A percentile compares a stretch with the other conserved stretches of the same genome.
Evolutionary conservation across 2,888 invertebrate species (phyloP).

Genomic region (Lacanobia oleracea): DNA sequence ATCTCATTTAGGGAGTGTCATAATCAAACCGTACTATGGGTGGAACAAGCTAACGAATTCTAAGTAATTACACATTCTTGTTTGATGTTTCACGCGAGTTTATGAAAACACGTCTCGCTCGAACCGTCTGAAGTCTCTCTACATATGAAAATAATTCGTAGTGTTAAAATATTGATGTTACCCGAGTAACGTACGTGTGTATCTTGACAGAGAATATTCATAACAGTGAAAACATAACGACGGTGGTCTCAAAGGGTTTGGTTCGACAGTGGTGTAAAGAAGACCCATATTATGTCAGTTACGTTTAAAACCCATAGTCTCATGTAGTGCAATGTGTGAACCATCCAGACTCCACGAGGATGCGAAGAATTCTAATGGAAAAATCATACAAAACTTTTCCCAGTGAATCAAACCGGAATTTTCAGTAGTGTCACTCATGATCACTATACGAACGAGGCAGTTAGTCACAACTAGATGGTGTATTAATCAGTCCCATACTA

Average conservation of each 20-base stretch:
- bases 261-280: background rate
- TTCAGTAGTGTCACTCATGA: too few species aligned
- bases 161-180: constrained; percentile 52
- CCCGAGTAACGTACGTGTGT: background rate
- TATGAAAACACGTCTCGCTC: constrained; percentile 44
- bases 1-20: constrained; percentile 44
- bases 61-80: constrained; percentile 48
- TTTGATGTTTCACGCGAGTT: constrained; percentile 50
- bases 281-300: background rate
- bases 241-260: too few species aligned
- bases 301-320: background rate
- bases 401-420: too few species aligned
- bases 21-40: constrained; percentile 41
- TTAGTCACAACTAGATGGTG: background rate
- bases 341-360: too few species aligned
- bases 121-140: constrained; percentile 7
- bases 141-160: constrained; percentile 39
- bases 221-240: constrained; percentile 42
- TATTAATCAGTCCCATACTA: background rate
- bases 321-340: background rate
- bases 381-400: too few species aligned
- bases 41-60: constrained; percentile 41
- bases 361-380: too few species aligned
- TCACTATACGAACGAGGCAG: background rate
- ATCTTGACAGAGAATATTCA: constrained; percentile 68